Base-by-base conservation (phyloP, 2,888 invertebrate species). In the Plusia festucae region DNA sequence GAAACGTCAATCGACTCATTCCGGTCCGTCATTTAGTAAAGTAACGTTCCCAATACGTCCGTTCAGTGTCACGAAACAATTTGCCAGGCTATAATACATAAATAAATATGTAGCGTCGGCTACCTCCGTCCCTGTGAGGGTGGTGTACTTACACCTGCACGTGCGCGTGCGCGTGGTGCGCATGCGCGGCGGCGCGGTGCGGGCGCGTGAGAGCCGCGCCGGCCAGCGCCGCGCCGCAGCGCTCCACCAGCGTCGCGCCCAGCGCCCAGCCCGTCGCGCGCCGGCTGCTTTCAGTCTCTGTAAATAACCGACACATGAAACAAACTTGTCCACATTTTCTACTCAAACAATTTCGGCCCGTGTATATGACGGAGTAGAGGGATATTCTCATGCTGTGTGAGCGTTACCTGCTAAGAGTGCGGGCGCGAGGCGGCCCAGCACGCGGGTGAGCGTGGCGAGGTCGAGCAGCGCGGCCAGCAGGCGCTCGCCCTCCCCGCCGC, bases 381-480 rank as follows among this genome's bases (percentile, higher is more conserved):
- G n/a, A n/a, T n/a, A n/a, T n/a, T n/a, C n/a, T n/a, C n/a, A n/a
- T n/a, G 9, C 9, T 9, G 30, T 7, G 9, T 9, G 24, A 3
- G n/a, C n/a, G 20, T 49, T 64, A 92, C 93, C 94, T 13, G 88
- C 86, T 3, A 93, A 85, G 46, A 94, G 77, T 3, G 94, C 85
- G 15, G 95, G 94, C 61, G 94, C 94, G 16, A 95, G 86, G 1
- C 95, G 90, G 16, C 95, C 95, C 53, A 95, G 87, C 65, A 93
- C 88, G 32, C 95, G 87, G 15, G 95, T 95, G 68, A 95, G 89
- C 22, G 95, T 94, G 68, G 94, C 94, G 34, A 95, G 88, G 88
- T 95, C 95, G 1, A 94, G 88, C 77, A 95, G 85, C 71, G 95
- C 94, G 60, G 93, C 94, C 70, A 94, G 86, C 81, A 94, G 84